Percentiles rank a stretch among this genome's conserved stretches.
Evolutionary conservation across 2,888 invertebrate genomes (phyloP).

Genomic region (Patella depressa): DNA sequence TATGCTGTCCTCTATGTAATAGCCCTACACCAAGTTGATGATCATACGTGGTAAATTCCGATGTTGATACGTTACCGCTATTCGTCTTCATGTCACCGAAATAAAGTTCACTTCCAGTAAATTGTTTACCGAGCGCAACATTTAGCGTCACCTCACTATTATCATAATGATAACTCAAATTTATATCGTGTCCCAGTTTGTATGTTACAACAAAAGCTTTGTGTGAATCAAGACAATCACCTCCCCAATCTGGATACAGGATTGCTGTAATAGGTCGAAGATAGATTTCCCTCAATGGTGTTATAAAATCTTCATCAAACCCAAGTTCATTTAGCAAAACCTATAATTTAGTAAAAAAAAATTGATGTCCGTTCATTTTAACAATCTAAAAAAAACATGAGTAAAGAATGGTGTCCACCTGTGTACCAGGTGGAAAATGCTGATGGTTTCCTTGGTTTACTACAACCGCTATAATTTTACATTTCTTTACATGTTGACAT

Average conservation of each 20-base stretch:
- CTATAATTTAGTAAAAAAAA: constrained; percentile 48
- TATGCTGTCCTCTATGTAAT: constrained; percentile 71
- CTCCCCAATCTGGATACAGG: constrained; percentile 69
- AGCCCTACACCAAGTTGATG: constrained; percentile 65
- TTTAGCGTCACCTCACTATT: constrained; percentile 73
- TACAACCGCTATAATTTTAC: too few relatives aligned
- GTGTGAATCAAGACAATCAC: constrained; percentile 70
- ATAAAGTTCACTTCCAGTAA: constrained; percentile 69
- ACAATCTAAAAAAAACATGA: not conserved
- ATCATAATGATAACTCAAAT: constrained; percentile 72
- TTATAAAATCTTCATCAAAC: constrained; percentile 67
- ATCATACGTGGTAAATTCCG: constrained; percentile 36
- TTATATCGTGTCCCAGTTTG: constrained; percentile 65
- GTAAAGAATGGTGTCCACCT: not conserved
- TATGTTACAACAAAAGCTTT: constrained; percentile 72
- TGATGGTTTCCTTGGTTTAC: too few relatives aligned
- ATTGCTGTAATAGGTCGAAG: constrained; percentile 63
- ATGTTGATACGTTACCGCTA: constrained; percentile 4
- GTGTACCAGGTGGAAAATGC: not conserved
- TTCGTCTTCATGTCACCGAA: constrained; percentile 66
- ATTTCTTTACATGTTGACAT: too few relatives aligned
- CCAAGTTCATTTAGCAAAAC: constrained; percentile 71
- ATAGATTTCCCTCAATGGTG: constrained; percentile 66
- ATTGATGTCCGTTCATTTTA: not conserved
- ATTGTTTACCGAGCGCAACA: constrained; percentile 69